Percentiles rank a stretch among this genome's conserved stretches.
phyloP scores from a whole-genome alignment of 2,113 vertebrate species.

The Hymenochirus boettgeri region DNA sequence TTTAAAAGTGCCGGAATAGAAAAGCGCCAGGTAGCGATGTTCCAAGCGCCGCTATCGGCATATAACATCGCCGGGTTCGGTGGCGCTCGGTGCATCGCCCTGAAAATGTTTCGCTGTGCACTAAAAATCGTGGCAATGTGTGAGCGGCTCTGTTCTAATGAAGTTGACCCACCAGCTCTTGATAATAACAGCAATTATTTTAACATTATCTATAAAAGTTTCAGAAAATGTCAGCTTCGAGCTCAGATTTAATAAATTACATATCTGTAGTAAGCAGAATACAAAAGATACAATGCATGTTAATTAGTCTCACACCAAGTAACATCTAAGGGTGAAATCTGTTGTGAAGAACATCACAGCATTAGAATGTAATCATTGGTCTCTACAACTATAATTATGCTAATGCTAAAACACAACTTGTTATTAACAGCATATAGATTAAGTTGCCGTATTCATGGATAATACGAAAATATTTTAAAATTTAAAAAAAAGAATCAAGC shows the following conservation, averaged over 20 bases:
- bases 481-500: neutral
- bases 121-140: too few relatives aligned
- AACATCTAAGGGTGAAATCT: conserved; percentile 1
- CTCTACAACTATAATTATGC: conserved; percentile 2
- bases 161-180: neutral
- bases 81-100: too few relatives aligned
- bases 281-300: neutral
- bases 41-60: too few relatives aligned
- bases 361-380: neutral
- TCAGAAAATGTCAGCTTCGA: neutral
- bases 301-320: conserved; percentile 3
- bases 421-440: neutral
- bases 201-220: neutral
- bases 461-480: neutral
- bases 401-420: conserved; percentile 1
- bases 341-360: neutral
- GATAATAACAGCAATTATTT: neutral
- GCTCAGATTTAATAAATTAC: neutral
- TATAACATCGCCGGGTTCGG: too few relatives aligned
- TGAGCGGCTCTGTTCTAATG: neutral
- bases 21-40: too few relatives aligned
- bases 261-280: neutral
- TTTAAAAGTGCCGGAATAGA: too few relatives aligned
- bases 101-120: too few relatives aligned
- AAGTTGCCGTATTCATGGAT: neutral